Evolutionary conservation across 1,140 invertebrate species (phyloP), one percentile per base, ranked within the genome.

Genomic region (Propsilocerus akamusi): DNA sequence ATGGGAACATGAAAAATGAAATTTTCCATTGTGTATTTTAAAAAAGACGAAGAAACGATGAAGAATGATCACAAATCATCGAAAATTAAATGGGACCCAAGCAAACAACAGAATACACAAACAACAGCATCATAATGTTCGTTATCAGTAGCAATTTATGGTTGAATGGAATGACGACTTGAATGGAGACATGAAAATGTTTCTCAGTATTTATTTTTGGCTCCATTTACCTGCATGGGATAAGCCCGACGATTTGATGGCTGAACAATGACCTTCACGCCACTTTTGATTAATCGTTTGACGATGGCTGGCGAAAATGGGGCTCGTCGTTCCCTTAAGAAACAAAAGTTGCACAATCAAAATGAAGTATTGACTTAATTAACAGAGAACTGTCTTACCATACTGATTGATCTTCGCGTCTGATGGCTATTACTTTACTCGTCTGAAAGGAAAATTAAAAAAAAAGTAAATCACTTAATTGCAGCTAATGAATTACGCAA

Each of bases 221-320:
- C 34, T 59, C 5, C 67, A 52, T 52, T 70, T 49, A 75, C 85
- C 74, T 94, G 86, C 73, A 96, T 93, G 4, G 94, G 93, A 71
- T 97, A 99, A 2, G 96, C 93, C 46, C 97, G 71, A 56, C 96
- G 70, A 66, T 99, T 99, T 25, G 92, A 97, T 0, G 97, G 96
- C 62, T 99, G 97, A 0, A 99, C 92, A 11, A 99, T 83, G 20
- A 99, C 94, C 67, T 89, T 93, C 10, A 94, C 79, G 4, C 93
- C 92, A 17, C 81, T 72, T 55, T 83, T 76, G 7, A 89, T 83
- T 47, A 99, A 66, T 56, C 83, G 81, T 51, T 82, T 77, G 0
- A 99, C 95, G 61, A 99, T 94, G 5, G 74, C 64, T 0, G 97
- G 97, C 0, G 89, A 82, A 30, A 99, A 78, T 0, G 97, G 91